These are phyloP conservation scores for Theonella swinhoei DNA, from an alignment of 37 sponge, comb jelly and placozoan genomes.

Conservation along the genomic window DNA sequence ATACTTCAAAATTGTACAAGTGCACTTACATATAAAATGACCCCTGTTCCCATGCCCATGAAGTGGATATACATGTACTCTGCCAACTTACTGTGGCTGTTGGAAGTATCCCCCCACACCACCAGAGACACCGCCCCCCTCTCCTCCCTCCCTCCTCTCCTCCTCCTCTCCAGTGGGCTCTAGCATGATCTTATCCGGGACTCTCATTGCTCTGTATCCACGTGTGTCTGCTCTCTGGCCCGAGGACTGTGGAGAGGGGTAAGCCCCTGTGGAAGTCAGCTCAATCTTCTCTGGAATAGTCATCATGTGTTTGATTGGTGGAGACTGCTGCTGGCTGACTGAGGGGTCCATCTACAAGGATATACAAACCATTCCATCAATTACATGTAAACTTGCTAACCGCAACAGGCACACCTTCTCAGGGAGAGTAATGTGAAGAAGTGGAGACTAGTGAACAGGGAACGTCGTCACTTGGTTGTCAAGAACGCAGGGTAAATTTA, in stretches of 20 bases:
- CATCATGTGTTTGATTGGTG: constrained; percentile 43
- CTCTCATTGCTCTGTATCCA: constrained; percentile 2
- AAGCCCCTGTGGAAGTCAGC: constrained; percentile 10
- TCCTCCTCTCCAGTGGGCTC: constrained; percentile 8
- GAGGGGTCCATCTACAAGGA: neutral
- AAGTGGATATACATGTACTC: no score
- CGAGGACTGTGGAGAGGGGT: neutral
- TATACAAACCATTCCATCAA: no score
- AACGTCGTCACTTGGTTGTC: no score
- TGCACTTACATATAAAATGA: no score
- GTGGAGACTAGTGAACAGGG: no score
- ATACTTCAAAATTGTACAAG: no score
- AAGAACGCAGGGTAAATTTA: no score
- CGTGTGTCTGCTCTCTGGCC: neutral
- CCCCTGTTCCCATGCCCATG: no score
- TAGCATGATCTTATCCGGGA: constrained; percentile 64
- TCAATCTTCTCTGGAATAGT: constrained; percentile 69
- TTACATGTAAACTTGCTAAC: no score
- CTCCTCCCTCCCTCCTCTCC: constrained; percentile 15
- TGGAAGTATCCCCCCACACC: neutral
- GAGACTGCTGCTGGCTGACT: neutral
- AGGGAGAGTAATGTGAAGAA: no score
- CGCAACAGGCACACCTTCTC: no score
- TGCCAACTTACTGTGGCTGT: neutral
- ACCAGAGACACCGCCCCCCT: neutral